Percentiles rank a stretch among this genome's conserved stretches.
Conservation (phyloP, 2,113 vertebrate species). For the Boleophthalmus pectinirostris region DNA sequence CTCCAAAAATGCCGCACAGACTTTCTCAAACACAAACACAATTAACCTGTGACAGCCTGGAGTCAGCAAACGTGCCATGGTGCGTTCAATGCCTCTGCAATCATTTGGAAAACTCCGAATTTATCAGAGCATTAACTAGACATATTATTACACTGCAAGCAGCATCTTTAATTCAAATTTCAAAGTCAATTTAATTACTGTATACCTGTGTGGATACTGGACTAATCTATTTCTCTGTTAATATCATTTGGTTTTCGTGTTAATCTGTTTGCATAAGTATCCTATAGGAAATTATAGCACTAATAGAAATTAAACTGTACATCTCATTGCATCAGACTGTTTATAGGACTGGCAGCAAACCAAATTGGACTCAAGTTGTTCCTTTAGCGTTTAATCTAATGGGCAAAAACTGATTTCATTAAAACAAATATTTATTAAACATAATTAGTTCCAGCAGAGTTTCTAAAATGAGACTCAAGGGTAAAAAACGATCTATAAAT, state of each 20-base stretch:
- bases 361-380: neutral
- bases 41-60: slow-evolving; percentile 47
- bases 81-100: slow-evolving; percentile 3
- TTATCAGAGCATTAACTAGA: slow-evolving; percentile 24
- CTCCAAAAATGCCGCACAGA: neutral
- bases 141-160: slow-evolving; percentile 12
- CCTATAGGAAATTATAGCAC: neutral
- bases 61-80: slow-evolving; percentile 16
- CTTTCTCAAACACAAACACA: slow-evolving; percentile 20
- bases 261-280: neutral
- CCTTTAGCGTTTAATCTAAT: too few species aligned
- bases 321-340: neutral
- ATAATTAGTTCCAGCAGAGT: too few species aligned
- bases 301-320: neutral
- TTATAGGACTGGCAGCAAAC: neutral
- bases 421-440: too few species aligned
- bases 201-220: neutral
- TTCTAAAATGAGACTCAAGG: too few species aligned
- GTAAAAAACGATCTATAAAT: too few species aligned
- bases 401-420: too few species aligned
- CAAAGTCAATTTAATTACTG: slow-evolving; percentile 8
- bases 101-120: slow-evolving; percentile 15
- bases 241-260: neutral
- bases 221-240: neutral
- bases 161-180: neutral